Evolutionary conservation across 2,888 invertebrate species (phyloP), one percentile per base, ranked within the genome.

Genomic region (Pocota personata): DNA sequence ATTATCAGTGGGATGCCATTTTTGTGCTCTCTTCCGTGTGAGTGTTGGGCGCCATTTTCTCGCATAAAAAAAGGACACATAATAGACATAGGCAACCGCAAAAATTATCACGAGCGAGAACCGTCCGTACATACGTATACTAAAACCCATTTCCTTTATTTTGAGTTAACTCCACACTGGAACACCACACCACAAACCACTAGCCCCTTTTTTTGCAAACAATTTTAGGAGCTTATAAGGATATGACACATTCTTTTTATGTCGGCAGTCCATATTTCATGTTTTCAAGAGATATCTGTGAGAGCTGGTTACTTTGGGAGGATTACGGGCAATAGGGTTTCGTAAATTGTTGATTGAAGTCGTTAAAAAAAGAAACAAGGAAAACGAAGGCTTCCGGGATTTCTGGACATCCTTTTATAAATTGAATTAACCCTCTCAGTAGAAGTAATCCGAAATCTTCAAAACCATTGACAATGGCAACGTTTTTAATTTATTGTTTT

Each of bases 201-300:
- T 24, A 60, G 43, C 40, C 16, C 8, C 40, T 19, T 57, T 35
- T 21, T 37, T 5, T 37, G 21, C 3, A 7, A 27, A 32, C n/a
- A 60, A 35, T 55, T 58, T 58, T 60, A 35, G 46, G 57, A 69
- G 69, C 62, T 55, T 71, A 52, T 19, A 40, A 58, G 82, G 77
- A 82, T 57, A 52, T 64, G 77, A 82, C 58, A 71, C 58, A 72
- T 72, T 43, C 46, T 71, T 82, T 71, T 77, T 77, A 78, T 78
- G 78, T 46, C 35, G 62, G 14, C 43, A 60, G 78, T 78, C 69
- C 55, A 78, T 78, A 78, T 78, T 62, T 78, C 69, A 78, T 71
- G 46, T 64, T 75, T 46, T n/a, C 10, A 37, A 37, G 21, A 52
- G 37, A 40, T 52, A 60, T 60, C 52, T 52, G 43, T 14, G 50